Evolutionary conservation across 2,113 vertebrate species (phyloP).

Genomic region (Gavia stellata): DNA sequence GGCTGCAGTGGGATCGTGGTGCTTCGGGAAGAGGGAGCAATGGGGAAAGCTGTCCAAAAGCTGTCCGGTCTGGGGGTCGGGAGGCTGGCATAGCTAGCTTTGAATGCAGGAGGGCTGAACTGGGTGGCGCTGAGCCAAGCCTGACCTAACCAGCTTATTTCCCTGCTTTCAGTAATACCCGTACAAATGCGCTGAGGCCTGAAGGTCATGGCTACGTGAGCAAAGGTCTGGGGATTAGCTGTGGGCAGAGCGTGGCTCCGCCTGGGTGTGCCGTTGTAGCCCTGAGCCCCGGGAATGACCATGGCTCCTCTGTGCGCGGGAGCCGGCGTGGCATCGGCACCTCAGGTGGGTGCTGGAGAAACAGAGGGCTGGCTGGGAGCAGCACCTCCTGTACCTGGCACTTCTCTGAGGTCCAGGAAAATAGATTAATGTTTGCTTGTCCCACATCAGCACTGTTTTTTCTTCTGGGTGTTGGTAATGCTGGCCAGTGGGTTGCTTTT

Average conservation of each 20-base stretch:
- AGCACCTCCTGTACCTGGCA: background rate
- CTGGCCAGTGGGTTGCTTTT: background rate
- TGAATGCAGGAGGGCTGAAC: background rate
- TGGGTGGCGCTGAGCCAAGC: background rate
- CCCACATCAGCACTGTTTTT: background rate
- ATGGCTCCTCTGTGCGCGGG: rapidly evolving
- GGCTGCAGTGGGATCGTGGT: background rate
- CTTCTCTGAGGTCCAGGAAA: background rate
- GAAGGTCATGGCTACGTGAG: background rate
- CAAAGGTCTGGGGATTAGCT: background rate
- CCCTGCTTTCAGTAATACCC: background rate
- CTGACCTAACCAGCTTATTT: constrained; percentile 42
- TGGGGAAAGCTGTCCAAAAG: background rate
- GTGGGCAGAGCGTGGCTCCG: background rate
- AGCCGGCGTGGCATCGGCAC: rapidly evolving
- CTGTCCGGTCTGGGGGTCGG: background rate
- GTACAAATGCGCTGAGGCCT: background rate
- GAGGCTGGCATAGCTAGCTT: background rate
- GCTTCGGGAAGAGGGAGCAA: background rate
- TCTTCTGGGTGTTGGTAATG: background rate
- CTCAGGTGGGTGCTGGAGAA: background rate
- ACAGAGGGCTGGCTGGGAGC: background rate
- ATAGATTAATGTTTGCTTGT: background rate
- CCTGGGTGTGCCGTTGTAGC: background rate
- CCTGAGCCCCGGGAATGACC: rapidly evolving